A percentile compares a stretch with the other conserved stretches of the same genome.
Evolutionary conservation across 2,113 vertebrate genomes (phyloP).

Genomic region (Tenrec ecaudatus): DNA sequence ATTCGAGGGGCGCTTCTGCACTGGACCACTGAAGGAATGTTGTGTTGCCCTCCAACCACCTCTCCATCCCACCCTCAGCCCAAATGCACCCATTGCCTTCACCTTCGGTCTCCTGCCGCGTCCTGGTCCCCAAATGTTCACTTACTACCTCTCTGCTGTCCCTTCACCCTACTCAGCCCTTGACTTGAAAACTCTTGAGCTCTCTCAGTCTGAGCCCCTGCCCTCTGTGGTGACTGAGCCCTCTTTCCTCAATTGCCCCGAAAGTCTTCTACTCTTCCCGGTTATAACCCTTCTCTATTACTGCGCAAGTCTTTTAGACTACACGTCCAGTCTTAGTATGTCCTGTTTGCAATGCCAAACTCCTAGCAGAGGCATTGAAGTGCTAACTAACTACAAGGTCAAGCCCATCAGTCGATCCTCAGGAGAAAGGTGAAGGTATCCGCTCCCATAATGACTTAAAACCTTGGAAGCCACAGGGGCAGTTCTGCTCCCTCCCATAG

Average conservation of each 20-base stretch:
- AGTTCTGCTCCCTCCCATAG: no score
- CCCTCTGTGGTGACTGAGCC: not conserved
- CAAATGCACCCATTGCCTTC: not conserved
- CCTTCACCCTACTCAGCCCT: no score
- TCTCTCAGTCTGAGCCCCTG: no score
- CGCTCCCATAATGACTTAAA: no score
- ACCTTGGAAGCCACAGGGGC: no score
- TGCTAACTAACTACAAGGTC: no score
- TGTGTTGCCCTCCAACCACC: not conserved
- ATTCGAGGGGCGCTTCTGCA: not conserved
- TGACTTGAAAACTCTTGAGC: no score
- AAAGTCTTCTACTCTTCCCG: not conserved
- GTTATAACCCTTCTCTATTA: not conserved
- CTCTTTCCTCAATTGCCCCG: not conserved
- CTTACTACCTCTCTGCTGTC: no score
- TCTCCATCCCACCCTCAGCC: not conserved
- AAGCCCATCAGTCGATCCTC: no score
- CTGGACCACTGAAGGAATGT: not conserved
- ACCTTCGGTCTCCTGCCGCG: not conserved
- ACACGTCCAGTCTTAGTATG: not conserved
- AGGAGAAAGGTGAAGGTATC: no score
- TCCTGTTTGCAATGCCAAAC: not conserved
- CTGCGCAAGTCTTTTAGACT: not conserved
- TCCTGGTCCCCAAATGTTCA: no score
- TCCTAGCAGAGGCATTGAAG: no score